These are phyloP conservation scores for Diadumene lineata DNA, from an alignment of 92 coral and sea anemone species.

Conservation along the genomic window DNA sequence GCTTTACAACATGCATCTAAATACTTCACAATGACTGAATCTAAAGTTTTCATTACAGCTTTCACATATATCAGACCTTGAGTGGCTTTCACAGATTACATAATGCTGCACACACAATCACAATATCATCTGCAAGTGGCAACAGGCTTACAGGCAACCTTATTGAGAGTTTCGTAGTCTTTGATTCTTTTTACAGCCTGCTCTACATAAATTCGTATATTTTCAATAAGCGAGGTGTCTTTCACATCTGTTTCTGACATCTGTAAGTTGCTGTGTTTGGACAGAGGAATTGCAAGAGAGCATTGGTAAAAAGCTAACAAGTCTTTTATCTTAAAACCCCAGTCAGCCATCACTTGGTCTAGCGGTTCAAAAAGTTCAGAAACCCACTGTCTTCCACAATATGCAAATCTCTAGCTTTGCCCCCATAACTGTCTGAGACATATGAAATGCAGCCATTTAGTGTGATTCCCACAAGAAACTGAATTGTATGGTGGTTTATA, in stretches of 20 bases:
- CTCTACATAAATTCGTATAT: slow-evolving; percentile 68
- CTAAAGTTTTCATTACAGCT: too few relatives aligned
- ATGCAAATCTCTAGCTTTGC: slow-evolving; percentile 63
- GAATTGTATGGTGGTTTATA: slow-evolving; percentile 65
- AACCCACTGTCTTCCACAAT: slow-evolving; percentile 61
- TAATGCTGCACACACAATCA: slow-evolving; percentile 55
- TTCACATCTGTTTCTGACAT: slow-evolving; percentile 66
- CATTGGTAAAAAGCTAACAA: slow-evolving; percentile 61
- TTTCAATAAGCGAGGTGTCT: slow-evolving; percentile 71
- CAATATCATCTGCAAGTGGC: slow-evolving; percentile 61
- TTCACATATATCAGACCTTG: too few relatives aligned
- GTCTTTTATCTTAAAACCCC: slow-evolving; percentile 74
- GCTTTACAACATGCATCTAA: too few relatives aligned
- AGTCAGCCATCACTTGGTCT: slow-evolving; percentile 71
- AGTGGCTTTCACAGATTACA: too few relatives aligned
- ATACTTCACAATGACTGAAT: slow-evolving; percentile 44
- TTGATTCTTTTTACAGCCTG: slow-evolving; percentile 62
- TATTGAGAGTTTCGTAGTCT: slow-evolving; percentile 47
- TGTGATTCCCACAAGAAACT: slow-evolving; percentile 62
- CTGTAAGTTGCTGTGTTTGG: slow-evolving; percentile 54
- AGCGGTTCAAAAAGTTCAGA: slow-evolving; percentile 56
- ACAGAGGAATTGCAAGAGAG: slow-evolving; percentile 63
- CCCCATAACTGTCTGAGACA: slow-evolving; percentile 67
- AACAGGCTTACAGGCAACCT: slow-evolving; percentile 64
- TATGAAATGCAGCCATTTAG: slow-evolving; percentile 61